A percentile compares a stretch with the other conserved stretches of the same genome.
Conservation (phyloP, 2,888 invertebrate species). For the Sphaerophoria taeniata region DNA sequence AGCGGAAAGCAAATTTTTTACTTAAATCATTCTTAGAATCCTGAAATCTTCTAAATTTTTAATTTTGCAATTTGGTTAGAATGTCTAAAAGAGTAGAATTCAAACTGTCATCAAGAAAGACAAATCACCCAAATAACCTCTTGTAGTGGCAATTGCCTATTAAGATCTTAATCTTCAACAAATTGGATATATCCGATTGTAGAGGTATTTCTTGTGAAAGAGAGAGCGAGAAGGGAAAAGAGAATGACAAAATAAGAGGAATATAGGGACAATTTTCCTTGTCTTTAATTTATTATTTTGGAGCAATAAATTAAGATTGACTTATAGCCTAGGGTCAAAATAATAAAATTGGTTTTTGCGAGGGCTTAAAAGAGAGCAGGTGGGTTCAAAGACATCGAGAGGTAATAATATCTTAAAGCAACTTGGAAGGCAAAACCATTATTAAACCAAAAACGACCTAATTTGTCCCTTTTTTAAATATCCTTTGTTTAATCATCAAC, state of each 20-base stretch:
- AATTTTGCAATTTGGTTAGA: neutral
- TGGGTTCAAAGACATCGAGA: too few relatives aligned
- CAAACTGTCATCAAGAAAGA: constrained; percentile 31
- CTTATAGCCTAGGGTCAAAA: constrained; percentile 19
- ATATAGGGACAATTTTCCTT: neutral
- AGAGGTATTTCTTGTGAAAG: neutral
- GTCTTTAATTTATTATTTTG: constrained; percentile 4
- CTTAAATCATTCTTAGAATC: constrained; percentile 20
- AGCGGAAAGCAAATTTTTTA: neutral
- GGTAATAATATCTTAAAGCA: neutral
- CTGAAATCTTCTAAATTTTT: neutral
- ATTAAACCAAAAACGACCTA: neutral
- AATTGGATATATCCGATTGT: constrained; percentile 34
- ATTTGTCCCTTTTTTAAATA: neutral
- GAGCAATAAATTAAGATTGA: constrained; percentile 20
- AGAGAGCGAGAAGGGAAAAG: neutral
- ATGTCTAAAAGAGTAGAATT: constrained; percentile 2
- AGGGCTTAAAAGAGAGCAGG: neutral
- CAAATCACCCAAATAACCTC: constrained; percentile 36
- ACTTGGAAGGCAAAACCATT: neutral
- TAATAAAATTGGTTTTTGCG: constrained; percentile 1
- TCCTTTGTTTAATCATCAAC: too few relatives aligned
- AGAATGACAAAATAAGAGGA: neutral
- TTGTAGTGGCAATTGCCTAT: constrained; percentile 18
- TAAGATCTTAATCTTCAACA: constrained; percentile 34